These are phyloP conservation scores for Diaprepes abbreviatus DNA, from an alignment of 2,888 invertebrate genomes.

Conservation along the genomic window DNA sequence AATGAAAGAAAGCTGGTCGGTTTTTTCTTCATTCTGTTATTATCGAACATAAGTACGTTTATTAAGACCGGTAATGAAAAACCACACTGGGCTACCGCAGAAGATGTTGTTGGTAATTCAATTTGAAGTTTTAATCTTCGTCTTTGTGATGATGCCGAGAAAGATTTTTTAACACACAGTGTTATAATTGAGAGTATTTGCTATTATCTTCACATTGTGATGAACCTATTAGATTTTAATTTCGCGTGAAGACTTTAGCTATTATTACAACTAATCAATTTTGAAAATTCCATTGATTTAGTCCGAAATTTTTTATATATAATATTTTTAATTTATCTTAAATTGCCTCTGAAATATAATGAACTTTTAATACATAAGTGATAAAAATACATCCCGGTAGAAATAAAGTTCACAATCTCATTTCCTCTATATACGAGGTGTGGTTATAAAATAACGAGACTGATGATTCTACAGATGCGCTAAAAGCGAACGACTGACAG, in stretches of 20 bases:
- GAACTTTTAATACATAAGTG: too few relatives aligned
- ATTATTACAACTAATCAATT: neutral
- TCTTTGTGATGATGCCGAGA: slow-evolving; percentile 4
- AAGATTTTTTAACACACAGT: neutral
- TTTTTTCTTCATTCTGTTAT: neutral
- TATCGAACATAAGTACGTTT: slow-evolving; percentile 2
- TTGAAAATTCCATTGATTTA: neutral
- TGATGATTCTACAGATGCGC: too few relatives aligned
- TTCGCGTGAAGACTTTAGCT: neutral
- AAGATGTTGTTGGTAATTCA: slow-evolving; percentile 10
- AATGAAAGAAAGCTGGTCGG: neutral
- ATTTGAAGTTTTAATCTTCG: slow-evolving; percentile 4
- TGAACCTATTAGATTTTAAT: slow-evolving; percentile 1
- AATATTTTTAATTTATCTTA: too few relatives aligned
- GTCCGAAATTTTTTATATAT: too few relatives aligned
- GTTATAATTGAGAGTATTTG: too few relatives aligned
- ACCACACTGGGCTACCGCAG: slow-evolving; percentile 3
- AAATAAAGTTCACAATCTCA: too few relatives aligned
- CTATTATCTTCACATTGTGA: neutral
- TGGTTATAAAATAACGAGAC: too few relatives aligned
- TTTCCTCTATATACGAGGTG: too few relatives aligned
- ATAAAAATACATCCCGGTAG: too few relatives aligned
- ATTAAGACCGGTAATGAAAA: neutral
- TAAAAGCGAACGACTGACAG: too few relatives aligned
- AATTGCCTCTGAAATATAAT: too few relatives aligned